Percentiles rank a stretch among this genome's conserved stretches.
Conservation (phyloP, 1,140 invertebrate species). For the Globodera rostochiensis region DNA sequence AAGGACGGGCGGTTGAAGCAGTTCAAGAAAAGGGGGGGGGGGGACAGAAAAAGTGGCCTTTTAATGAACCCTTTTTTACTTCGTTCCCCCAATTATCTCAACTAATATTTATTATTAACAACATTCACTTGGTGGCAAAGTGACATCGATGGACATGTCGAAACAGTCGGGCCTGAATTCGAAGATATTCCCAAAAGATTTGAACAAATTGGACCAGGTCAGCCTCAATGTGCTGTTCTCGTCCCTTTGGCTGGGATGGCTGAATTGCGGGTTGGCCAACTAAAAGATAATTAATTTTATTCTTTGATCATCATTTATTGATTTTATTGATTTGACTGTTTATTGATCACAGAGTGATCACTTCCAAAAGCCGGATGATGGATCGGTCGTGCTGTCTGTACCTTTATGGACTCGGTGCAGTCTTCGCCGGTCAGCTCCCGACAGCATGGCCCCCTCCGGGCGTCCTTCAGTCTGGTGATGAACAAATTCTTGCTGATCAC, state of each 20-base stretch:
- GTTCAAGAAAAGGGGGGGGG: not conserved
- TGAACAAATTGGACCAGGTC: conserved; percentile 47
- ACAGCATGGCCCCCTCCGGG: conserved; percentile 57
- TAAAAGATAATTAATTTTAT: not conserved
- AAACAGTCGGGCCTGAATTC: conserved; percentile 63
- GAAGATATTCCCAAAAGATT: not conserved
- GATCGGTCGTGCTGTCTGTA: not conserved
- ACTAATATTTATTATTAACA: too few relatives aligned
- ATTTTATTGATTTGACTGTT: not conserved
- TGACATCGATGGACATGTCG: conserved; percentile 65
- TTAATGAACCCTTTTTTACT: too few relatives aligned
- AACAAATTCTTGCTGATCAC: conserved; percentile 65
- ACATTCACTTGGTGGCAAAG: conserved; percentile 55
- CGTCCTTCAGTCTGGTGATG: conserved; percentile 61
- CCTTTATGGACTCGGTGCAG: conserved; percentile 57
- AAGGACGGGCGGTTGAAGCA: not conserved
- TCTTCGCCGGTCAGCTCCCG: conserved; percentile 60
- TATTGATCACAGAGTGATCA: not conserved
- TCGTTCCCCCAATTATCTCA: too few relatives aligned
- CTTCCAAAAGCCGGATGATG: not conserved
- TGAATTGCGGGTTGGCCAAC: conserved; percentile 56
- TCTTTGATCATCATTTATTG: not conserved
- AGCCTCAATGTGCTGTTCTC: conserved; percentile 55
- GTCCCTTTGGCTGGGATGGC: conserved; percentile 59
- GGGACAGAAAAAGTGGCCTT: too few relatives aligned